Evolutionary conservation across 1,140 invertebrate species (phyloP).

Genomic region (Branchinecta lynchi): DNA sequence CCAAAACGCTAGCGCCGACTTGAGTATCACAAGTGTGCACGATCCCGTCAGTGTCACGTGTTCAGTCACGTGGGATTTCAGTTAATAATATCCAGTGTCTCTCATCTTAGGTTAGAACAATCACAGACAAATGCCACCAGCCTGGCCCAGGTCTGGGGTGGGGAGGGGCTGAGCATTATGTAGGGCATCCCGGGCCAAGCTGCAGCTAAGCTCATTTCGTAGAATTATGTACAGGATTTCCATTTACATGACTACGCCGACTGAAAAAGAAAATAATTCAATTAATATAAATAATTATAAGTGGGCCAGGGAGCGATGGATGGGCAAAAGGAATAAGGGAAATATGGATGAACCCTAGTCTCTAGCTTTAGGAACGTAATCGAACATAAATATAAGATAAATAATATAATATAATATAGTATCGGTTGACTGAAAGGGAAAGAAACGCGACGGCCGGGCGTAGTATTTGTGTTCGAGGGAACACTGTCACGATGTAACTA

Average conservation of each 20-base stretch:
- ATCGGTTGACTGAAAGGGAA: too few species aligned
- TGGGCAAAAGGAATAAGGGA: too few species aligned
- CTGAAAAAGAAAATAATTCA: not conserved
- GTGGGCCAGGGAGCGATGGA: too few species aligned
- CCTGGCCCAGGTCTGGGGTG: not conserved
- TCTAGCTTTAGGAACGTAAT: too few species aligned
- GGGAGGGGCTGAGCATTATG: not conserved
- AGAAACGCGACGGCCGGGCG: too few species aligned
- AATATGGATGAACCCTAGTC: too few species aligned
- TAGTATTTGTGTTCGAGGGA: too few species aligned
- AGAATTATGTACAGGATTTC: not conserved
- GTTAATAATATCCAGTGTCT: not conserved
- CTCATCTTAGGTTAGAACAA: not conserved
- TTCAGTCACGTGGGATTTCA: not conserved
- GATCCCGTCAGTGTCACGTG: not conserved
- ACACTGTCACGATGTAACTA: too few species aligned
- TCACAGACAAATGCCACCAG: not conserved
- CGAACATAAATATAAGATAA: too few species aligned
- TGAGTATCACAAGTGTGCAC: too few species aligned
- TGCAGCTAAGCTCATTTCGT: not conserved
- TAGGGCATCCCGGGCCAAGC: not conserved
- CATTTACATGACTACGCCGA: not conserved
- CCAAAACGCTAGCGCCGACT: too few species aligned
- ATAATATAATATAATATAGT: too few species aligned
- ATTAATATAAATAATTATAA: not conserved